These are phyloP conservation scores for Epinephelus fuscoguttatus DNA, from an alignment of 2,113 vertebrate genomes.

Conservation along the genomic window DNA sequence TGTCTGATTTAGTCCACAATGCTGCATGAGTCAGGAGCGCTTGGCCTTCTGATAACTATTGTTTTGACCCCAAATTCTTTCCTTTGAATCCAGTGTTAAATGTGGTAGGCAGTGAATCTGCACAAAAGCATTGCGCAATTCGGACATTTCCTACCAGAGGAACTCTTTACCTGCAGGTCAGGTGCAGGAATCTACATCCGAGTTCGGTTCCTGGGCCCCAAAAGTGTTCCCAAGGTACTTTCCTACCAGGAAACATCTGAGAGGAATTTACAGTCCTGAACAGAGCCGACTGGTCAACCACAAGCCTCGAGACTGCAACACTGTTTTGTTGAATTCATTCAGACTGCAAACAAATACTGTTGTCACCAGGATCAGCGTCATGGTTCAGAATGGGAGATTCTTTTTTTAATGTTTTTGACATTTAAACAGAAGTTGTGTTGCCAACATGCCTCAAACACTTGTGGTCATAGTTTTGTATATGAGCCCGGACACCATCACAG, in stretches of 20 bases:
- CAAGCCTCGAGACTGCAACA: conserved; percentile 37
- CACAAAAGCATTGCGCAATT: background rate
- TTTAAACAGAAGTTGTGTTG: conserved; percentile 31
- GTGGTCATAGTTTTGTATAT: conserved; percentile 13
- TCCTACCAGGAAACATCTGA: conserved; percentile 44
- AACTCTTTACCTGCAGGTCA: conserved; percentile 23
- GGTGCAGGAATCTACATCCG: background rate
- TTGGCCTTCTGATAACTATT: conserved; percentile 54
- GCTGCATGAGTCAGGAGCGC: conserved; percentile 63
- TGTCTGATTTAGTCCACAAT: conserved; percentile 61
- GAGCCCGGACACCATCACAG: background rate
- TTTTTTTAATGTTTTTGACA: conserved; percentile 9
- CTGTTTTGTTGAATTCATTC: conserved; percentile 35
- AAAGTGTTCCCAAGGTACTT: background rate
- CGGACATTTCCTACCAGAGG: conserved; percentile 10
- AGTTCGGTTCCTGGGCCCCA: background rate
- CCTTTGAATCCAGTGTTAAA: conserved; percentile 53
- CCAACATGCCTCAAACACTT: conserved; percentile 17
- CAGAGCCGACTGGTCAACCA: conserved; percentile 47
- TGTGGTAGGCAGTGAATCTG: conserved; percentile 41
- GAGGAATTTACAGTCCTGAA: conserved; percentile 45
- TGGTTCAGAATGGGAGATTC: conserved; percentile 15
- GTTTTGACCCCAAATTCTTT: conserved; percentile 50
- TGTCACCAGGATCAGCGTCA: conserved; percentile 34
- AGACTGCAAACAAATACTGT: conserved; percentile 32